These are phyloP conservation scores for Nipponacmea schrenckii DNA, from an alignment of 2,888 invertebrate genomes.

Conservation along the genomic window DNA sequence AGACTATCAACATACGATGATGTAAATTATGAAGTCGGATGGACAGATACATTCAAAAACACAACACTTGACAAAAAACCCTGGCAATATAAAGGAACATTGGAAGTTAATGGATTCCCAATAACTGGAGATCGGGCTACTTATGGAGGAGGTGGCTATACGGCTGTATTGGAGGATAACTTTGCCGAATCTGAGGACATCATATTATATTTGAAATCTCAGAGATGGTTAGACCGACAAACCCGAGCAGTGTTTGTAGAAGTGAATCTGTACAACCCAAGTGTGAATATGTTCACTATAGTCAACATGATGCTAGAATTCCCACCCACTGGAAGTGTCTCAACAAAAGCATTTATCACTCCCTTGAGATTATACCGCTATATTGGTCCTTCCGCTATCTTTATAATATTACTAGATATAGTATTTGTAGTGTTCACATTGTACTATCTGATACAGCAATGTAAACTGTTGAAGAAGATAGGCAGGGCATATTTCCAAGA, in stretches of 20 bases:
- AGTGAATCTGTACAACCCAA: conserved; percentile 68
- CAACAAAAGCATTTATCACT: conserved; percentile 1
- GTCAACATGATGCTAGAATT: conserved; percentile 42
- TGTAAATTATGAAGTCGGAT: conserved; percentile 25
- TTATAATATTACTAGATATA: conserved; percentile 26
- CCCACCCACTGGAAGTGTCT: conserved; percentile 41
- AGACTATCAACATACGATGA: conserved; percentile 28
- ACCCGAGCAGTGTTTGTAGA: conserved; percentile 69
- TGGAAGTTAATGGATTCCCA: conserved; percentile 61
- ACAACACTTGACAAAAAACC: background rate
- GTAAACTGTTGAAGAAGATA: conserved; percentile 13
- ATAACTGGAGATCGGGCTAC: conserved; percentile 59
- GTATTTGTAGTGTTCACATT: conserved; percentile 32
- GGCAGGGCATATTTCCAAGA: conserved; percentile 14
- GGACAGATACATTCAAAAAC: conserved; percentile 26
- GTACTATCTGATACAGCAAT: conserved; percentile 23
- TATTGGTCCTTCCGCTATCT: conserved; percentile 28
- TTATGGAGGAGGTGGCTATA: conserved; percentile 68
- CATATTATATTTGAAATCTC: conserved; percentile 17
- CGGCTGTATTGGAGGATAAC: conserved; percentile 52
- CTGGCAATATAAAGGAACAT: conserved; percentile 48
- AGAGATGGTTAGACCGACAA: conserved; percentile 65
- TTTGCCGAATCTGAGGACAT: conserved; percentile 11
- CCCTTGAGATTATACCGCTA: conserved; percentile 29
- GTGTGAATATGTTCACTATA: conserved; percentile 44